Evolutionary conservation across 2,113 vertebrate genomes (phyloP), one percentile per base, ranked within the genome.

Genomic region (Pseudorasbora parva): DNA sequence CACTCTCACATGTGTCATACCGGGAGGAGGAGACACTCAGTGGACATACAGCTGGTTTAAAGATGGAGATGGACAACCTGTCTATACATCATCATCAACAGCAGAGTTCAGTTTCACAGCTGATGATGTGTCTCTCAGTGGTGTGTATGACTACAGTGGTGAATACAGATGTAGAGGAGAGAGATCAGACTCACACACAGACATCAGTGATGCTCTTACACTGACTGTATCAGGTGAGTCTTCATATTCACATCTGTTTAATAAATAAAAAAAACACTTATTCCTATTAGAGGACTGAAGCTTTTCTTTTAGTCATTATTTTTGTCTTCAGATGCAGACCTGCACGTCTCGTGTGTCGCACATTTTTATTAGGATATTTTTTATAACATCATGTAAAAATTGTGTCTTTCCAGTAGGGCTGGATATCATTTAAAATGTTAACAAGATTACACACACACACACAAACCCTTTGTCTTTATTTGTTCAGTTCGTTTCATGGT

Each of bases 191-290:
- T 49, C 47, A 49, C 4, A 47, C 3, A 47, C 11, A 15, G 1
- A 64, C 60, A 30, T 33, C 60, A 64, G 62, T 66, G 27, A 6
- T 66, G 62, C 27, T 33, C 9, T 41, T 41, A 69, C 19, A 41
- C 33, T 69, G 66, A 69, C 66, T 69, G 66, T 69, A 69, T 69
- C 66, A 69, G 33, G 33, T 69, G 66, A 69, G 19, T 21, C 3
- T 43, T 69, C 66, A 69, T 5, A n/a, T 69, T 69, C 66, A 66
- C 7, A 43, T 19, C 27, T 33, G 62, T 33, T 19, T 66, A 66
- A 64, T 30, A n/a, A n/a, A n/a, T n/a, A n/a, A n/a, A n/a, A n/a
- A n/a, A n/a, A n/a, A n/a, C n/a, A n/a, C n/a, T n/a, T n/a, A n/a
- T n/a, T n/a, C n/a, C n/a, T n/a, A n/a, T n/a, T n/a, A n/a, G n/a